phyloP scores from a whole-genome alignment of 2,888 invertebrate species.

The Polymixis flavicincta region DNA sequence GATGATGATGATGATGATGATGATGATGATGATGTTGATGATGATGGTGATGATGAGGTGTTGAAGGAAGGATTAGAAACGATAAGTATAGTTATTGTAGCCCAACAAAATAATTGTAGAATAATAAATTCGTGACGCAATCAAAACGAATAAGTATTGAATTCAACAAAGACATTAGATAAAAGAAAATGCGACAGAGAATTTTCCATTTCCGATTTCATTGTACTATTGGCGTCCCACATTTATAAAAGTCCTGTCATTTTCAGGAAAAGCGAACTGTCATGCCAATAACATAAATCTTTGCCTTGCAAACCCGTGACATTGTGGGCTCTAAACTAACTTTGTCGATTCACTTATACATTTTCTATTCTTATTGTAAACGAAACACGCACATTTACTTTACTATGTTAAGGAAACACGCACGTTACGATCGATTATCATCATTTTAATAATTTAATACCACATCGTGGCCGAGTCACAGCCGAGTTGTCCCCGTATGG shows the following conservation, averaged over 20 bases:
- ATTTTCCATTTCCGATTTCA: background rate
- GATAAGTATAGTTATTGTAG: background rate
- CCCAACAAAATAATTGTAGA: background rate
- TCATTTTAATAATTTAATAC: conserved; percentile 59
- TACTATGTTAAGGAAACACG: conserved; percentile 45
- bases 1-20: too few species aligned
- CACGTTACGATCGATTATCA: conserved; percentile 55
- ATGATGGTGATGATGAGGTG: too few species aligned
- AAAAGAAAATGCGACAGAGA: background rate
- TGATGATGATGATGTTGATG: too few species aligned
- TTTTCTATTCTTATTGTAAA: conserved; percentile 30
- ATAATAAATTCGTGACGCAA: background rate
- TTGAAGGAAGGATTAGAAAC: background rate
- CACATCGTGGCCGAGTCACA: conserved; percentile 46
- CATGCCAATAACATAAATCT: background rate
- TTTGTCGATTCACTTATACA: conserved; percentile 23
- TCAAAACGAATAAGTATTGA: background rate
- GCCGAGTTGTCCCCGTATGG: conserved; percentile 35
- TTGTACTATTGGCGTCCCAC: background rate
- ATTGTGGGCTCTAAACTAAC: conserved; percentile 14
- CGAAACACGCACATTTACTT: conserved; percentile 39
- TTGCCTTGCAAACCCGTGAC: conserved; percentile 24
- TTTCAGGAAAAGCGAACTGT: conserved; percentile 3
- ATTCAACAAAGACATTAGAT: background rate
- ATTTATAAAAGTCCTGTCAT: conserved; percentile 12